phyloP scores from a whole-genome alignment of 2,113 vertebrate species.

The Phyllostomus hastatus region DNA sequence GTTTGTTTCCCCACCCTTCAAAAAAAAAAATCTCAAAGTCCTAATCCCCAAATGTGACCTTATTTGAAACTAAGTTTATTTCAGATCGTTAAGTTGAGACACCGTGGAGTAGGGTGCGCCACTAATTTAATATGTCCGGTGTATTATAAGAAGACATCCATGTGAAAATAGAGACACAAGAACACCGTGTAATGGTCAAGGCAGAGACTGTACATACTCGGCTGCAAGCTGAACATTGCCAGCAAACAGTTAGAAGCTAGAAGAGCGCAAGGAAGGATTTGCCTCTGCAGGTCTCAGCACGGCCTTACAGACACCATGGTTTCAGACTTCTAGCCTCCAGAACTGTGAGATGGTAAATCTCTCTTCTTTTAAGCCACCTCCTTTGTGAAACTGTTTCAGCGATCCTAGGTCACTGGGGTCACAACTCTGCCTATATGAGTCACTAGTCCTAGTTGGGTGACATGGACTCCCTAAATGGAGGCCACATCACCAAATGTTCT shows the following conservation, averaged over 20 bases:
- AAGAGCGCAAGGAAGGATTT: not conserved
- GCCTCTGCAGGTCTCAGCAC: not conserved
- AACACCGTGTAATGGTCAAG: accelerated
- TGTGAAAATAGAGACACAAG: not conserved
- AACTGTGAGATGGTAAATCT: not conserved
- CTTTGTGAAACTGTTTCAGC: not conserved
- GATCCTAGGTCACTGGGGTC: not conserved
- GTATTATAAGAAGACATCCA: not conserved
- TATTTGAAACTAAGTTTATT: not conserved
- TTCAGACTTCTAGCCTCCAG: not conserved
- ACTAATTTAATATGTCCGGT: not conserved
- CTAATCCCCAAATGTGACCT: not conserved
- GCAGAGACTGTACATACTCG: not conserved
- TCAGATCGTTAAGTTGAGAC: not conserved
- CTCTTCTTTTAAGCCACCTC: not conserved
- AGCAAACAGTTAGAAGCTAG: not conserved
- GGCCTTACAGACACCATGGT: not conserved
- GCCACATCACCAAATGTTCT: not conserved
- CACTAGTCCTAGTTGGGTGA: not conserved
- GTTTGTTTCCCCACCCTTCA: not conserved
- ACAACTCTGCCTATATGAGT: not conserved
- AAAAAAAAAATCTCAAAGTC: not conserved
- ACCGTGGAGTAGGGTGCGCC: not conserved
- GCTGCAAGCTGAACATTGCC: not conserved
- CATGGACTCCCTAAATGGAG: not conserved